Percentiles rank a stretch among this genome's conserved stretches.
Evolutionary conservation across 1,140 invertebrate species (phyloP).

Genomic region (Hestina assimilis): DNA sequence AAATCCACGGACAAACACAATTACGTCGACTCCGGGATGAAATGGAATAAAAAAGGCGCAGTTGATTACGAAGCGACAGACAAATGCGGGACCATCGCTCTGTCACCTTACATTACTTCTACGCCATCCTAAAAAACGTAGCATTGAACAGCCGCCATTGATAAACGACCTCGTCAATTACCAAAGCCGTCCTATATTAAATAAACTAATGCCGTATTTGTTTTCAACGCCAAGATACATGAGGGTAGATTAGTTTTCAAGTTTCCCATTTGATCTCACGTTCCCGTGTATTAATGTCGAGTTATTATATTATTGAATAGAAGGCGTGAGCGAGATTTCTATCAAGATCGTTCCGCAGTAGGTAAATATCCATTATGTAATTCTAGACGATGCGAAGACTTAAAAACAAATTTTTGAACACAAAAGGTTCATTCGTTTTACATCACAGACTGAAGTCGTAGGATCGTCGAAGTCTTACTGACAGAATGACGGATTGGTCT

Average conservation of each 20-base stretch:
- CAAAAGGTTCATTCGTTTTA: constrained; percentile 10
- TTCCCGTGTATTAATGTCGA: constrained; percentile 9
- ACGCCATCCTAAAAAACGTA: constrained; percentile 40
- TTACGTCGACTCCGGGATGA: neutral
- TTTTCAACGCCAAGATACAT: neutral
- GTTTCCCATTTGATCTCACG: constrained; percentile 11
- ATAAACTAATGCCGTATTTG: constrained; percentile 9
- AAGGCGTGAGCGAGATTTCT: neutral
- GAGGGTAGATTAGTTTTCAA: constrained; percentile 6
- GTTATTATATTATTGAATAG: constrained; percentile 8
- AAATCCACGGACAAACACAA: constrained; percentile 9
- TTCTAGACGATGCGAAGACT: constrained; percentile 3
- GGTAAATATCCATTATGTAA: constrained; percentile 32
- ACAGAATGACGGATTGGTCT: constrained; percentile 41
- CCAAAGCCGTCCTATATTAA: constrained; percentile 7
- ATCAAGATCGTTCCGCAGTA: constrained; percentile 3
- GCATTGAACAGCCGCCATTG: constrained; percentile 27
- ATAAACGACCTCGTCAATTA: constrained; percentile 29
- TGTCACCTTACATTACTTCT: constrained; percentile 28
- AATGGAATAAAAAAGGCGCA: constrained; percentile 6
- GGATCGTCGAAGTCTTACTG: constrained; percentile 29
- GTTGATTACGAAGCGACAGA: constrained; percentile 43
- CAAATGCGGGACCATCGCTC: constrained; percentile 39
- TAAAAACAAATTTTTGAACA: constrained; percentile 10
- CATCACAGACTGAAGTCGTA: constrained; percentile 9